These are phyloP conservation scores for Larimichthys crocea DNA, from an alignment of 2,113 vertebrate genomes.

Conservation along the genomic window DNA sequence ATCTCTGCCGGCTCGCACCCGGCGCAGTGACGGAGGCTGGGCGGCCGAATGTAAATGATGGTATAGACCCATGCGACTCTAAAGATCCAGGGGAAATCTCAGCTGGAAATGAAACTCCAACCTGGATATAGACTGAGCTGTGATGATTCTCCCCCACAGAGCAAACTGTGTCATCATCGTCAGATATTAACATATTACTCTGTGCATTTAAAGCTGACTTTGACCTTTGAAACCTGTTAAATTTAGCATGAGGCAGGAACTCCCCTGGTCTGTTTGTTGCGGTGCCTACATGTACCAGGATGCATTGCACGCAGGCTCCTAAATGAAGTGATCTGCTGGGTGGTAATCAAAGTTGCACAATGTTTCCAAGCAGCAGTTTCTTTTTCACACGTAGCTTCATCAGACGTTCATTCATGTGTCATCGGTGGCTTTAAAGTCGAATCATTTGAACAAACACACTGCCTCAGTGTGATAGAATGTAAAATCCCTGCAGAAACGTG, in stretches of 20 bases:
- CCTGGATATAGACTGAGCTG: conserved; percentile 12
- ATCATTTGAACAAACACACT: too few relatives aligned
- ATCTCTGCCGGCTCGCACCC: background rate
- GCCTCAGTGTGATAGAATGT: too few relatives aligned
- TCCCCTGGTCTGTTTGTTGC: conserved; percentile 42
- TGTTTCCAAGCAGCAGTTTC: too few relatives aligned
- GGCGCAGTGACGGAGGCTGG: background rate
- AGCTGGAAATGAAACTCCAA: conserved; percentile 11
- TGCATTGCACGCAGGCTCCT: too few relatives aligned
- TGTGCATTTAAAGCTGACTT: conserved; percentile 6
- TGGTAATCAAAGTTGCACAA: too few relatives aligned
- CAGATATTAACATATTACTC: background rate
- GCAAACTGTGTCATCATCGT: background rate
- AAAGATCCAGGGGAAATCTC: conserved; percentile 22
- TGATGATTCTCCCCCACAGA: background rate
- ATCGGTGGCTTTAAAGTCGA: too few relatives aligned
- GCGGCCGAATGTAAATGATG: background rate
- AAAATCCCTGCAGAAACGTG: too few relatives aligned
- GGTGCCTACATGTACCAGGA: too few relatives aligned
- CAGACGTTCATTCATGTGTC: too few relatives aligned
- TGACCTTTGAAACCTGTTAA: conserved; percentile 58
- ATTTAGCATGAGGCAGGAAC: conserved; percentile 61
- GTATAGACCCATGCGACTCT: background rate
- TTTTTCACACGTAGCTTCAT: too few relatives aligned
- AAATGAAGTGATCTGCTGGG: too few relatives aligned